Evolutionary conservation across 1,140 invertebrate genomes (phyloP), one percentile per base, ranked within the genome.

Genomic region (Wiebesia pumilae): DNA sequence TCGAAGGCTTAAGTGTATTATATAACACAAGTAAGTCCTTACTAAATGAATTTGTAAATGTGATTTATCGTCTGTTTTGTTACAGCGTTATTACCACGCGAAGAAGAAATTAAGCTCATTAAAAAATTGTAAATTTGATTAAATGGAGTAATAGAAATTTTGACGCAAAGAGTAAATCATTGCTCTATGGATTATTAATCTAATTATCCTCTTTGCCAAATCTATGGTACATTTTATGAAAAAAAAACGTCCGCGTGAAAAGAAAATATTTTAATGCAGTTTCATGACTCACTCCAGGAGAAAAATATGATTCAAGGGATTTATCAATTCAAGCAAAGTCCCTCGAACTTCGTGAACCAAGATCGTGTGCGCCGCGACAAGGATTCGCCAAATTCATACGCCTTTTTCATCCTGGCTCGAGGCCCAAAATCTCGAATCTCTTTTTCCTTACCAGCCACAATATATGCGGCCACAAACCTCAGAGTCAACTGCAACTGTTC

Each of bases 211-310:
- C 30, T 35, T 24, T 65, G 33, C 43, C 43, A 40, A 65, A 81
- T n/a, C 54, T 27, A 81, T 6, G 3, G 14, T 10, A 14, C 69
- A 30, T 54, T 73, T 33, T 40, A 27, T 33, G 69, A 40, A 79
- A 79, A 79, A 38, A 27, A 19, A 38, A 27, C 30, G 27, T 51
- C 21, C 38, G 33, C 35, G 2, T 14, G 69, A 21, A 7, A 24
- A 38, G n/a, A 81, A 81, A 81, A 65, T 62, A 40, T 80, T 80
- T 85, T 85, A 85, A 85, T 85, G 65, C 77, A 80, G 83, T 85
- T 54, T 33, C 77, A 80, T 81, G 84, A 85, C 81, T 85, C 84
- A 81, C 43, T 67, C 38, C 62, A 3, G 33, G 38, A 19, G 12
- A 19, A 51, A 65, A 62, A 47, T 62, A 65, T 78, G 71, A 62